Conservation (phyloP, 2,797 vertebrate species). For the Microchirus variegatus region DNA sequence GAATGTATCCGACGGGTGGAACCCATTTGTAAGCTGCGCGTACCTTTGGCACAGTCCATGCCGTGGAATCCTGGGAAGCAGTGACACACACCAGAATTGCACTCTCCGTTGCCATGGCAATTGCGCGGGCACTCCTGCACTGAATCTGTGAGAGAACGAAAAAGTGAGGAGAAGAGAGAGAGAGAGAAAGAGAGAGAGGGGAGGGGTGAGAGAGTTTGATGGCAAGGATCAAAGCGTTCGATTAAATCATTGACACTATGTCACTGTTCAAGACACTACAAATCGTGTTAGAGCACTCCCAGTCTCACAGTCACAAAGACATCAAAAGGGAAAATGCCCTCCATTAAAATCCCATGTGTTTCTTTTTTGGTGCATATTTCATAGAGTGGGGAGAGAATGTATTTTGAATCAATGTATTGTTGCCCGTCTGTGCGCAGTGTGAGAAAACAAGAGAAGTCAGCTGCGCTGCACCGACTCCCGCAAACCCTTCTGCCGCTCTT, state of each 20-base stretch:
- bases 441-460: background rate
- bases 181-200: constrained; percentile 6
- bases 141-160: constrained; percentile 84
- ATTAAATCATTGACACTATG: constrained; percentile 63
- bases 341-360: constrained; percentile 29
- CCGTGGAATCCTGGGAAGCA: constrained; percentile 98
- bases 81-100: constrained; percentile 95
- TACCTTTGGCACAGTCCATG: constrained; percentile 98
- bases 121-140: constrained; percentile 98
- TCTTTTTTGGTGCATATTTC: constrained; percentile 28
- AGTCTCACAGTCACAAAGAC: constrained; percentile 39
- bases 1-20: constrained; percentile 14
- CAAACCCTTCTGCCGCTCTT: constrained; percentile 1
- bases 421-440: constrained; percentile 14
- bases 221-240: constrained; percentile 66
- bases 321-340: constrained; percentile 46
- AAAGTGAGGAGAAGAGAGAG: constrained; percentile 52
- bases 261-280: constrained; percentile 55
- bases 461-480: background rate
- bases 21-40: constrained; percentile 35
- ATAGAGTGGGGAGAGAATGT: constrained; percentile 13
- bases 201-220: constrained; percentile 55
- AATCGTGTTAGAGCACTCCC: constrained; percentile 34
- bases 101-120: constrained; percentile 98
- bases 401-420: constrained; percentile 32